Evolutionary conservation across 2,113 vertebrate genomes (phyloP).

Genomic region (Rhynchopsitta pachyrhyncha): DNA sequence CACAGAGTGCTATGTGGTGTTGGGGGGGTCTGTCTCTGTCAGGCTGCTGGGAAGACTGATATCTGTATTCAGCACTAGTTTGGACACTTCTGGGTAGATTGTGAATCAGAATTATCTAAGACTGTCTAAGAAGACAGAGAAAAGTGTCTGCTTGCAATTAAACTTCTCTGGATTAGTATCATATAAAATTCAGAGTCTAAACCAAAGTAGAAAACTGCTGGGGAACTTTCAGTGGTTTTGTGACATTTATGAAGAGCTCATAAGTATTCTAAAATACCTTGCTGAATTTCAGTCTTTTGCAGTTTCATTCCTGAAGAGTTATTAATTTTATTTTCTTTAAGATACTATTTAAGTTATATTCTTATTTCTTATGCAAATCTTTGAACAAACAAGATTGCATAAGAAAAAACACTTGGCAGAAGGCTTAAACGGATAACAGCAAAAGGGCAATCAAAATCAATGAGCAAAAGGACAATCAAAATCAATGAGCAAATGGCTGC

Average conservation of each 20-base stretch:
- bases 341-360: neutral
- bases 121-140: neutral
- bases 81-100: neutral
- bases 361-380: neutral
- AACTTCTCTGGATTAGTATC: neutral
- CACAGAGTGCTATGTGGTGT: too few relatives aligned
- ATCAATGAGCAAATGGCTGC: neutral
- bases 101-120: neutral
- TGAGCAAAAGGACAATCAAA: neutral
- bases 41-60: neutral
- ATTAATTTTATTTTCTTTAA: neutral
- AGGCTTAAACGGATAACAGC: neutral
- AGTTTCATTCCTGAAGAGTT: neutral
- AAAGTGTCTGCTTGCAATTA: neutral
- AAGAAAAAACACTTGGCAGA: neutral
- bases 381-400: neutral
- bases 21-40: neutral
- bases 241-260: neutral
- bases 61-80: neutral
- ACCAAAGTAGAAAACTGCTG: neutral
- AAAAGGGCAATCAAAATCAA: neutral
- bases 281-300: neutral
- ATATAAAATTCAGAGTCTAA: neutral
- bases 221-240: neutral
- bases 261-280: neutral